Evolutionary conservation across 2,113 vertebrate genomes (phyloP), one percentile per base, ranked within the genome.

Genomic region (Pelvicachromis taeniatus): DNA sequence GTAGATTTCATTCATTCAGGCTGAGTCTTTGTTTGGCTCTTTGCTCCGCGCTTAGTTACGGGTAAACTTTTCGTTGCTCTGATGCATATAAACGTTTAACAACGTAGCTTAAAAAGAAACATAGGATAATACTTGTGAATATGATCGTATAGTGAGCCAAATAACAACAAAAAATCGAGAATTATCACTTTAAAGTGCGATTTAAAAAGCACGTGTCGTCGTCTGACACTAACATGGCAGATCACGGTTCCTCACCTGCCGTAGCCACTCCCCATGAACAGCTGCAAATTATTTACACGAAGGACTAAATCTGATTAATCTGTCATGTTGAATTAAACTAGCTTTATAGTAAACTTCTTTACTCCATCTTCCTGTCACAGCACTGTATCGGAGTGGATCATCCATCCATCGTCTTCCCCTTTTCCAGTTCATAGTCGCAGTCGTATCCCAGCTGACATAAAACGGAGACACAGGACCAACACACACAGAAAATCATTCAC

Each of bases 1-100:
- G 8, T 3, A 8, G 38, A 65, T 19, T 40, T 65, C 0, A 9
- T 38, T 38, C 35, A 13, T 63, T 63, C 31, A 35, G 59, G 17
- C 3, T 2, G 58, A 63, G 16, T 38, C 59, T 65, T 65, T 65
- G 33, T 65, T 33, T 38, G 33, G 59, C 2, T 7, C n/a, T 0
- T 17, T 0, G 33, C 59, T 65, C 0, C 0, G 61, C 19, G 7
- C 8, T 38, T 33, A 38, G 59, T 38, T 21, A 35, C 0, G 19
- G 33, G 33, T 38, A 63, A 63, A 63, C 59, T 0, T 1, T 63
- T 6, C 7, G 19, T 11, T 63, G 33, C 33, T 35, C 59, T 61
- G 59, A 13, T 0, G 5, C 17, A 63, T 1, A 38, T n/a, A 63
- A 1, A 63, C 19, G 6, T 13, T 63, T 63, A 40, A 0, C 61